phyloP scores from a whole-genome alignment of 2,797 vertebrate genomes.

The Balearica regulorum region DNA sequence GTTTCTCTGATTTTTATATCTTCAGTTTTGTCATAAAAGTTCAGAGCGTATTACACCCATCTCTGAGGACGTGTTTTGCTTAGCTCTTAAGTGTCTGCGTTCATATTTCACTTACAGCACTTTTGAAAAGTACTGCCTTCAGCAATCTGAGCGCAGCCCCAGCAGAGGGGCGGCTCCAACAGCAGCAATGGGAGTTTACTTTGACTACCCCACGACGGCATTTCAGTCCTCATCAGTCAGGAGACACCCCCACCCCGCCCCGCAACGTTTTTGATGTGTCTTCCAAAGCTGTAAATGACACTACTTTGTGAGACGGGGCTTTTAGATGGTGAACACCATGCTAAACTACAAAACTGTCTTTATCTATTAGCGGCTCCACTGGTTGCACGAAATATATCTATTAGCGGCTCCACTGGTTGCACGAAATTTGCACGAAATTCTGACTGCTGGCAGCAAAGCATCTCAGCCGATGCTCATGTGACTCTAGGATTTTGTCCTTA shows the following conservation, averaged over 20 bases:
- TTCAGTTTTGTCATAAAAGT: neutral
- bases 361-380: neutral
- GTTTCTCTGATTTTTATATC: neutral
- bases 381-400: neutral
- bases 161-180: neutral
- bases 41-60: neutral
- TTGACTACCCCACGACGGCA: neutral
- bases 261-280: accelerated
- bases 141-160: neutral
- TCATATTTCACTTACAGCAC: neutral
- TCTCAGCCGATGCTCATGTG: neutral
- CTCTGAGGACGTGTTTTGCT: neutral
- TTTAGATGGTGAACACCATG: neutral
- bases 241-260: accelerated
- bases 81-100: neutral
- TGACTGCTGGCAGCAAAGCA: neutral
- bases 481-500: neutral
- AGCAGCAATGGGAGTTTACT: neutral
- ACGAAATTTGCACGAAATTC: neutral
- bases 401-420: neutral
- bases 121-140: neutral
- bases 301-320: neutral
- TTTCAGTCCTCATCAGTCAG: neutral
- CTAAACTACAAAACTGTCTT: neutral
- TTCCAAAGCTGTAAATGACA: neutral